Conservation (phyloP, 1,140 invertebrate genomes). For the Stegodyphus mimosarum region DNA sequence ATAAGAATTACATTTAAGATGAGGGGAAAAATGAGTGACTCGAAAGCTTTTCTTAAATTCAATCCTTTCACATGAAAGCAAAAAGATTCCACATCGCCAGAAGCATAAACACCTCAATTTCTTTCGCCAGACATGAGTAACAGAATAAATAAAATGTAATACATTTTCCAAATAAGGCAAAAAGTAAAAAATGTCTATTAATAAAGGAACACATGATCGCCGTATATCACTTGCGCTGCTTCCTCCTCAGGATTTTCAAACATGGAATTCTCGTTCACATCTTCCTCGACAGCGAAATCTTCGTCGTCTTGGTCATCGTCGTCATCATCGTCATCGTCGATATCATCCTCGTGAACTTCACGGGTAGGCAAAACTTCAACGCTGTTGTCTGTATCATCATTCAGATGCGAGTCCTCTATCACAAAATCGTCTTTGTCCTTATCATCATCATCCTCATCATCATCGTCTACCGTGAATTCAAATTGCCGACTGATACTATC, state of each 20-base stretch:
- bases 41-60: too few relatives aligned
- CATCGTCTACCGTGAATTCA: slow-evolving; percentile 42
- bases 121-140: too few relatives aligned
- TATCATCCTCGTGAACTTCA: background rate
- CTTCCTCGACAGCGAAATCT: background rate
- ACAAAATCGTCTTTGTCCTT: slow-evolving; percentile 32
- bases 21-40: too few relatives aligned
- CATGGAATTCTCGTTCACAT: slow-evolving; percentile 13
- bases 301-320: slow-evolving; percentile 28
- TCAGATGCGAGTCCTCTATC: slow-evolving; percentile 5
- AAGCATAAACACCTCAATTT: too few relatives aligned
- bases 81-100: too few relatives aligned
- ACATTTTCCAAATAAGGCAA: too few relatives aligned
- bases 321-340: slow-evolving; percentile 6
- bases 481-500: background rate
- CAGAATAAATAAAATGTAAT: too few relatives aligned
- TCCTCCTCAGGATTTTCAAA: slow-evolving; percentile 50
- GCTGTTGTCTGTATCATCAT: background rate
- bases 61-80: too few relatives aligned
- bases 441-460: slow-evolving; percentile 26
- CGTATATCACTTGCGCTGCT: slow-evolving; percentile 48
- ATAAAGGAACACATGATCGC: slow-evolving; percentile 49
- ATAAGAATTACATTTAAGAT: too few relatives aligned
- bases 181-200: background rate
- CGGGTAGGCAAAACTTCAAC: background rate